Evolutionary conservation across 2,888 invertebrate genomes (phyloP).

Genomic region (Oligia fasciuncula): DNA sequence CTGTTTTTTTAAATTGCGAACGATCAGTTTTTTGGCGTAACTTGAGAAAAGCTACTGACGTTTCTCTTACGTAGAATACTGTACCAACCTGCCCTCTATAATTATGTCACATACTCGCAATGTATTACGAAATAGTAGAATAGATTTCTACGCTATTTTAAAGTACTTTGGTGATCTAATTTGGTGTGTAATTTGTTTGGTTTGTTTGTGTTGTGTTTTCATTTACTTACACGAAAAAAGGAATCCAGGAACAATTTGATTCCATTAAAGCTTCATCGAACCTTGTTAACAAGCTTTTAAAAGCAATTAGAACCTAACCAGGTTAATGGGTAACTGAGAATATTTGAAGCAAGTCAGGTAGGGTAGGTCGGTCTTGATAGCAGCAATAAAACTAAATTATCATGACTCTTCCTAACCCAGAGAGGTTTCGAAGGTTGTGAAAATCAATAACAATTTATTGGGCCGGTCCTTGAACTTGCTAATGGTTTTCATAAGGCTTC

Average conservation of each 20-base stretch:
- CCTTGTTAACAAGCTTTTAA: slow-evolving; percentile 7
- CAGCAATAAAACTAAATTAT: slow-evolving; percentile 25
- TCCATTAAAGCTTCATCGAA: slow-evolving; percentile 23
- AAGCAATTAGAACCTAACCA: slow-evolving; percentile 33
- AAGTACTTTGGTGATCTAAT: not conserved
- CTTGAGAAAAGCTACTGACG: not conserved
- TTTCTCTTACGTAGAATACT: not conserved
- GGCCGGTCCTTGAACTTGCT: slow-evolving; percentile 8
- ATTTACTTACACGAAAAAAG: not conserved
- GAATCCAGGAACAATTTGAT: slow-evolving; percentile 23
- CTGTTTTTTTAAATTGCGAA: not conserved
- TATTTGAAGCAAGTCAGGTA: slow-evolving; percentile 29
- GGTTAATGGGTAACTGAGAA: slow-evolving; percentile 32
- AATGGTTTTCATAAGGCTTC: not conserved
- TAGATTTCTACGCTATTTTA: not conserved
- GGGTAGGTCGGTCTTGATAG: not conserved
- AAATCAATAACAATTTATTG: slow-evolving; percentile 27
- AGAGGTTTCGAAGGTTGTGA: not conserved
- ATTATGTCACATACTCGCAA: not conserved
- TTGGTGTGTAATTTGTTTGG: too few relatives aligned
- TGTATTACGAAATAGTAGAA: not conserved
- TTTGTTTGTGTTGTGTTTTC: too few relatives aligned
- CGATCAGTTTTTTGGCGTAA: not conserved
- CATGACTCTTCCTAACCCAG: not conserved
- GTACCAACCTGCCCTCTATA: not conserved